Conservation (phyloP, 1,140 invertebrate genomes). For the Solenopsis invicta region DNA sequence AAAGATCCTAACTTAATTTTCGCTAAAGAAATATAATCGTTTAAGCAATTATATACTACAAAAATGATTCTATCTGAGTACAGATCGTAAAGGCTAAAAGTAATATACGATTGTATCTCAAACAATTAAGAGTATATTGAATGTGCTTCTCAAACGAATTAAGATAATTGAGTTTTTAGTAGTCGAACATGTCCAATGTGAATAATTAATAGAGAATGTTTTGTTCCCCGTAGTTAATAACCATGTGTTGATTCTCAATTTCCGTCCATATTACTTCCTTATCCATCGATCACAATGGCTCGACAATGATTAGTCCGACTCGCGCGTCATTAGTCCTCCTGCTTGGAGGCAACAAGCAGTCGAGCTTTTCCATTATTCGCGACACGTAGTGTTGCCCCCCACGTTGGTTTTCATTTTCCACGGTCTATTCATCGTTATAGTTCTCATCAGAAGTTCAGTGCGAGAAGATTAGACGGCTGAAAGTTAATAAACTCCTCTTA, state of each 20-base stretch:
- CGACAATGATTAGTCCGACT: conserved; percentile 81
- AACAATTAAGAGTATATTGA: background rate
- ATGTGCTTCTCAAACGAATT: background rate
- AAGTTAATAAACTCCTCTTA: conserved; percentile 67
- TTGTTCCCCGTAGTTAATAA: conserved; percentile 32
- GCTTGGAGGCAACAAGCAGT: conserved; percentile 77
- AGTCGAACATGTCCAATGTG: background rate
- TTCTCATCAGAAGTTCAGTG: conserved; percentile 46
- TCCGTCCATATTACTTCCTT: conserved; percentile 63
- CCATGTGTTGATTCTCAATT: conserved; percentile 67
- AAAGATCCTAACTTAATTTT: background rate
- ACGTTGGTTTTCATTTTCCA: conserved; percentile 64
- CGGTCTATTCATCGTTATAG: conserved; percentile 11
- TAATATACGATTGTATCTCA: background rate
- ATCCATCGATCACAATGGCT: conserved; percentile 77
- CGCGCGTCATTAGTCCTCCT: conserved; percentile 77
- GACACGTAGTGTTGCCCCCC: conserved; percentile 75
- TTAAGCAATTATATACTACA: background rate
- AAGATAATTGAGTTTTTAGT: conserved; percentile 40
- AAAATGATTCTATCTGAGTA: conserved; percentile 2
- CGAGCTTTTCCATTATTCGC: conserved; percentile 81
- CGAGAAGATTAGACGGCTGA: conserved; percentile 62
- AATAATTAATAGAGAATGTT: conserved; percentile 50
- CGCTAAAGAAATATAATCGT: background rate
- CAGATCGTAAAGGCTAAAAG: background rate